Evolutionary conservation across 2,113 vertebrate genomes (phyloP).

Genomic region (Colistium nudipinnis): DNA sequence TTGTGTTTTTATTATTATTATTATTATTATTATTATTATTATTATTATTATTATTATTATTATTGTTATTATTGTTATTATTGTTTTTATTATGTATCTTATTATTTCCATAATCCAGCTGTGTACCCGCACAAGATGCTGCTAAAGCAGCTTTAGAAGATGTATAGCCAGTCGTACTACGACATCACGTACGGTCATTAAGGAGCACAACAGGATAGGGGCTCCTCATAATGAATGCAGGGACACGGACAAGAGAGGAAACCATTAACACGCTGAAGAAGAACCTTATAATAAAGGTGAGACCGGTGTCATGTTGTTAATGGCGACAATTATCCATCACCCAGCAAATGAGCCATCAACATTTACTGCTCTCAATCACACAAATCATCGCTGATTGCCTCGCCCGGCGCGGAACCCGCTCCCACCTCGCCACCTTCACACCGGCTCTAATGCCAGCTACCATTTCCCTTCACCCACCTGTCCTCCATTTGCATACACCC

Average conservation of each 20-base stretch:
- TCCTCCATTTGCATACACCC: slow-evolving; percentile 27
- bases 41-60: background rate
- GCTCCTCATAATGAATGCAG: slow-evolving; percentile 58
- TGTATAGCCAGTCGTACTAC: slow-evolving; percentile 3
- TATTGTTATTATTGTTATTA: background rate
- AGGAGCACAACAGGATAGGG: slow-evolving; percentile 33
- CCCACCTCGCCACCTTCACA: slow-evolving; percentile 33
- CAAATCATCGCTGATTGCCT: slow-evolving; percentile 63
- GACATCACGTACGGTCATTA: slow-evolving; percentile 53
- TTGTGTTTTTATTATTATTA: background rate
- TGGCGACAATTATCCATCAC: slow-evolving; percentile 72
- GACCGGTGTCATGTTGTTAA: slow-evolving; percentile 68
- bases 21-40: background rate
- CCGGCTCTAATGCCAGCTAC: slow-evolving; percentile 38
- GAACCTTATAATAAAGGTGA: slow-evolving; percentile 70
- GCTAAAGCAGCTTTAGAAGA: slow-evolving; percentile 18
- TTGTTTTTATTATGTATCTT: no score
- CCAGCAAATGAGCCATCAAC: slow-evolving; percentile 70
- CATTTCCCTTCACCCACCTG: slow-evolving; percentile 21
- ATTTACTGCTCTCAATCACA: slow-evolving; percentile 67
- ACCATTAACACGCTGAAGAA: slow-evolving; percentile 62
- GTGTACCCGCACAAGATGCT: background rate
- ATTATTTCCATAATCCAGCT: slow-evolving; percentile 1
- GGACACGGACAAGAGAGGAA: slow-evolving; percentile 59
- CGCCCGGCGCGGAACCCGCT: slow-evolving; percentile 36